Percentiles rank a stretch among this genome's conserved stretches.
These are phyloP conservation scores for Danio aesculapii DNA, from an alignment of 2,797 vertebrate genomes.

Conservation along the genomic window DNA sequence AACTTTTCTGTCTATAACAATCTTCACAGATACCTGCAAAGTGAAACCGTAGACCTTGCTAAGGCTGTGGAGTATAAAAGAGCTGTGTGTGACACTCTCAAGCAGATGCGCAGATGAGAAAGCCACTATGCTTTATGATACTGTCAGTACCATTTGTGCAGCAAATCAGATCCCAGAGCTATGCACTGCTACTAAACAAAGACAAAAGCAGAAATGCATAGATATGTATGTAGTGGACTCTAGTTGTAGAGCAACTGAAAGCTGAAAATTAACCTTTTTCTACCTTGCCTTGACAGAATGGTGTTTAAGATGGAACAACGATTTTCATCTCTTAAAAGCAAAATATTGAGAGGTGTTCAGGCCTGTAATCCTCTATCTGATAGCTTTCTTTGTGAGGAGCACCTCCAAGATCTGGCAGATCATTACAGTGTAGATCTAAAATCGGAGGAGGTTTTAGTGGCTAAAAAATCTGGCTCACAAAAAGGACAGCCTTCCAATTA, in stretches of 20 bases:
- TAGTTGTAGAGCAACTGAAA: no score
- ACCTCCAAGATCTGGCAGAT: no score
- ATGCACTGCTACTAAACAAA: constrained; percentile 28
- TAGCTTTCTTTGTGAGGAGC: constrained; percentile 44
- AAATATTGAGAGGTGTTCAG: constrained; percentile 43
- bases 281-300: constrained; percentile 48
- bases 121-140: constrained; percentile 46
- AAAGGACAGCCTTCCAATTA: no score
- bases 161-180: constrained; percentile 42
- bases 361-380: constrained; percentile 36
- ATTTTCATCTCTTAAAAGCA: constrained; percentile 49
- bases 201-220: constrained; percentile 34
- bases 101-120: no score
- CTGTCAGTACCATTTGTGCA: constrained; percentile 33
- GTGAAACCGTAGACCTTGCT: no score
- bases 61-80: no score
- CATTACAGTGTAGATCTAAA: no score
- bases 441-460: no score
- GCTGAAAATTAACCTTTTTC: constrained; percentile 23
- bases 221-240: no score
- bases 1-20: constrained; percentile 40
- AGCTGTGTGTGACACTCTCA: no score
- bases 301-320: constrained; percentile 32
- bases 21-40: no score
- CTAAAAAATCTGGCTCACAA: no score